phyloP scores from a whole-genome alignment of 2,888 invertebrate species.

The Corythucha ciliata region DNA sequence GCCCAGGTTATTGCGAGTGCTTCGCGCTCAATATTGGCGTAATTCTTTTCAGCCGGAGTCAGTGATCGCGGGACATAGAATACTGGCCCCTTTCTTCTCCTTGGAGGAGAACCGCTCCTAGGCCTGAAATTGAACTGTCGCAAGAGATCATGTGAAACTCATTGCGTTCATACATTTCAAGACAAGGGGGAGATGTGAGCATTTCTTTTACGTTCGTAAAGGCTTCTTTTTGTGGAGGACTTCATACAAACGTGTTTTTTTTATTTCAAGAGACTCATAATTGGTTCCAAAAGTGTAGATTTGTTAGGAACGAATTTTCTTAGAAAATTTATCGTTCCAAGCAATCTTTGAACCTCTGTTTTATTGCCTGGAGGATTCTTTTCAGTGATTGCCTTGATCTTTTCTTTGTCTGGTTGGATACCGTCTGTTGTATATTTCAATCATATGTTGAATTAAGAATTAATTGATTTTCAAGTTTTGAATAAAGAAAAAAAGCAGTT shows the following conservation, averaged over 20 bases:
- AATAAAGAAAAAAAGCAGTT: no score
- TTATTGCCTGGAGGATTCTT: slow-evolving; percentile 13
- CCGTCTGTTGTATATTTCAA: slow-evolving; percentile 28
- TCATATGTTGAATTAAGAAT: no score
- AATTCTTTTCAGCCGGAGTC: slow-evolving; percentile 6
- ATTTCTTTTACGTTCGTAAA: slow-evolving; percentile 14
- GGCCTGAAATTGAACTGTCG: slow-evolving; percentile 1
- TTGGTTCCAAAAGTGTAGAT: slow-evolving; percentile 11
- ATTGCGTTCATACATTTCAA: no score
- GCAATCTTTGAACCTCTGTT: slow-evolving; percentile 21
- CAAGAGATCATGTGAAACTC: slow-evolving; percentile 3
- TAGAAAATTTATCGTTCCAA: slow-evolving; percentile 14
- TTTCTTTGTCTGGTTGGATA: slow-evolving; percentile 20
- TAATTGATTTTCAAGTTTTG: no score
- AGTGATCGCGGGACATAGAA: slow-evolving; percentile 11
- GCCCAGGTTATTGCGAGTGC: slow-evolving; percentile 17
- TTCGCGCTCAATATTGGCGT: no score
- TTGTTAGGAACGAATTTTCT: slow-evolving; percentile 24
- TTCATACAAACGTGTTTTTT: slow-evolving; percentile 19
- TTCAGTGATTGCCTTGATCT: slow-evolving; percentile 25
- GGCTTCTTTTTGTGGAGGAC: slow-evolving; percentile 5
- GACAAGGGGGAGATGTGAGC: slow-evolving; percentile 3
- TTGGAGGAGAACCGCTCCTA: slow-evolving; percentile 13
- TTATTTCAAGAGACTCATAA: slow-evolving; percentile 15
- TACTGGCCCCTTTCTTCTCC: not conserved